Base-by-base conservation (phyloP, 2,888 invertebrate species). In the Euproctis similis region DNA sequence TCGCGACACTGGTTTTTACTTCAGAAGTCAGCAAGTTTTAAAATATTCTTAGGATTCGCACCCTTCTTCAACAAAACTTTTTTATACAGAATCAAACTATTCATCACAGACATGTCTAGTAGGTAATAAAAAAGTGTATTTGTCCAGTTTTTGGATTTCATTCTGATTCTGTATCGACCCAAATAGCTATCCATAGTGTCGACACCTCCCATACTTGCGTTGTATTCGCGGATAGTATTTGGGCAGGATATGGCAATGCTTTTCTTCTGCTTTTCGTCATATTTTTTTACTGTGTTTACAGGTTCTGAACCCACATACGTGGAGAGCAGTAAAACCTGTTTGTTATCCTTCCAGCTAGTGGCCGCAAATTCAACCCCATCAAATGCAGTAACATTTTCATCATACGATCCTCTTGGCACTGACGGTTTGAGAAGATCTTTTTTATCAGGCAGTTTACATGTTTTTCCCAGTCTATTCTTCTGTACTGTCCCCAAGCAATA, bases 91-190 rank as follows among this genome's bases (percentile, higher is more conserved):
- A 33, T 14, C 26, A 28, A 29, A 19, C 26, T 18, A 26, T 33
- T 33, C 6, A 19, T 19, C n/a, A 14, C 14, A 4, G 46, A 39
- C 43, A 50, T 46, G 39, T 50, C 48, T 28, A 49, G 31, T 32
- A 52, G 4, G 14, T 14, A 6, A 14, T 14, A 14, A 14, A 14
- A 14, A 6, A 14, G 14, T 14, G 4, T 14, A 6, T 14, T 14
- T 14, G 14, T 14, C 14, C 14, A 14, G 4, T 14, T 33, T 35
- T 25, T 27, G 22, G 24, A 48, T 44, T 39, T 46, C 26, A 32
- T 43, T 36, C 36, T 47, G 46, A 31, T 47, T 42, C 40, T 38
- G 48, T 38, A 54, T 31, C 30, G 27, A 35, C 8, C 56, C 39
- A 34, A 16, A 20, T 25, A 34, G 0, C 31, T 28, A 11, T 28